Percentiles rank a stretch among this genome's conserved stretches.
These are phyloP conservation scores for Parnassius mnemosyne DNA, from an alignment of 2,888 invertebrate species.

Conservation along the genomic window DNA sequence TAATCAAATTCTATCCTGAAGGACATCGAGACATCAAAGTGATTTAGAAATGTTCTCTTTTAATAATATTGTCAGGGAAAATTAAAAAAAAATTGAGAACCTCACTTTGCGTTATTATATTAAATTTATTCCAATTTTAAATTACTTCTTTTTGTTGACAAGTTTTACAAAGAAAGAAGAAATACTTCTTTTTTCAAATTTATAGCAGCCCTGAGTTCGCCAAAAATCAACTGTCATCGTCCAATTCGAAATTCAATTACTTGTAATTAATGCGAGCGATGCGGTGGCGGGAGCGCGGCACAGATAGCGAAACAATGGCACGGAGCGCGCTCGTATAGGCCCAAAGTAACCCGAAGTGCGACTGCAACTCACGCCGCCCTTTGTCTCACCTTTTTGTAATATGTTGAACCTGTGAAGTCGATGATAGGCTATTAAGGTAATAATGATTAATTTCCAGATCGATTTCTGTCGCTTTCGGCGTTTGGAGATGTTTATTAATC, in stretches of 20 bases:
- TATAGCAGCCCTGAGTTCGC: constrained; percentile 47
- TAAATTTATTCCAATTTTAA: no score
- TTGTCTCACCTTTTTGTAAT: constrained; percentile 37
- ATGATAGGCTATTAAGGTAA: constrained; percentile 47
- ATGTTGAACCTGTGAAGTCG: constrained; percentile 43
- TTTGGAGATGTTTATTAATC: constrained; percentile 20
- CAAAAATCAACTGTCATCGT: constrained; percentile 83
- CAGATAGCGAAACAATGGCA: constrained; percentile 72
- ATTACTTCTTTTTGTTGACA: no score
- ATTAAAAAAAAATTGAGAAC: no score
- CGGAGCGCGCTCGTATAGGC: constrained; percentile 49
- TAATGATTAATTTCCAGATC: constrained; percentile 36
- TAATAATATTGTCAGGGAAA: no score
- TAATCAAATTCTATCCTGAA: no score
- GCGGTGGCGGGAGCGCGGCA: constrained; percentile 70
- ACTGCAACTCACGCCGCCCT: constrained; percentile 57
- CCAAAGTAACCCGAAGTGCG: constrained; percentile 47
- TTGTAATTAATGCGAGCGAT: constrained; percentile 80
- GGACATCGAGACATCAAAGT: no score
- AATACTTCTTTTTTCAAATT: neutral
- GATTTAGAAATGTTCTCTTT: no score
- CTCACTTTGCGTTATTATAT: no score
- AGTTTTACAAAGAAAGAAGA: neutral
- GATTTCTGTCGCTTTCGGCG: constrained; percentile 3
- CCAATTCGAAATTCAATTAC: constrained; percentile 84